A percentile compares a stretch with the other conserved stretches of the same genome.
These are phyloP conservation scores for Dicentrarchus labrax DNA, from an alignment of 2,113 vertebrate species.

Conservation along the genomic window DNA sequence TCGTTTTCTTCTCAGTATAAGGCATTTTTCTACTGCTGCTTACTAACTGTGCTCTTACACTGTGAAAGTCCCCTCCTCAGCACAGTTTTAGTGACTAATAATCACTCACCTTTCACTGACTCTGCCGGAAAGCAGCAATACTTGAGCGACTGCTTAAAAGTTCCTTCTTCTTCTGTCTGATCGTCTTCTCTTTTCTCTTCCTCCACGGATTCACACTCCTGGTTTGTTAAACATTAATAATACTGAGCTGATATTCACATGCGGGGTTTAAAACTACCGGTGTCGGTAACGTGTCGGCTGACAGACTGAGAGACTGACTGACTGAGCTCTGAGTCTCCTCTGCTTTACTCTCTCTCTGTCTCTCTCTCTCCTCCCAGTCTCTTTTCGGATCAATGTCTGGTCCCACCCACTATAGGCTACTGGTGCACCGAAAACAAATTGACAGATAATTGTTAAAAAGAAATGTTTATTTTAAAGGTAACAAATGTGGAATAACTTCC, in stretches of 20 bases:
- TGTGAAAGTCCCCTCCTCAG: not conserved
- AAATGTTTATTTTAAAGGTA: not conserved
- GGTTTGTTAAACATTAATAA: not conserved
- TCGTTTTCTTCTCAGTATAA: not conserved
- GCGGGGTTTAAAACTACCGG: slow-evolving; percentile 20
- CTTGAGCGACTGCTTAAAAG: not conserved
- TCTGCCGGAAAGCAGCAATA: not conserved
- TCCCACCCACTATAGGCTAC: slow-evolving; percentile 41
- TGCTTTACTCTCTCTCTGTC: not conserved
- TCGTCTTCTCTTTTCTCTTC: not conserved
- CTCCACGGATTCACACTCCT: not conserved
- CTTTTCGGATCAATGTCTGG: slow-evolving; percentile 19
- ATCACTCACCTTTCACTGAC: slow-evolving; percentile 49
- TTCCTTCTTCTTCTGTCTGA: not conserved
- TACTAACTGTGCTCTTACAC: not conserved
- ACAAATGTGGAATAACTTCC: not conserved
- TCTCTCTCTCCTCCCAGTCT: slow-evolving; percentile 28
- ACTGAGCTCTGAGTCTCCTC: not conserved
- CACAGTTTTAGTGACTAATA: not conserved
- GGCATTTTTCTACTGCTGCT: not conserved
- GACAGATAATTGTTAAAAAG: not conserved
- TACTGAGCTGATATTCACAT: not conserved
- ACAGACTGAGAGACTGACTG: not conserved
- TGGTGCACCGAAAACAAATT: not conserved
- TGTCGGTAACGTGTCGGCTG: not conserved